A percentile compares a stretch with the other conserved stretches of the same genome.
phyloP scores from a whole-genome alignment of 2,888 invertebrate genomes.

The Luperina testacea region DNA sequence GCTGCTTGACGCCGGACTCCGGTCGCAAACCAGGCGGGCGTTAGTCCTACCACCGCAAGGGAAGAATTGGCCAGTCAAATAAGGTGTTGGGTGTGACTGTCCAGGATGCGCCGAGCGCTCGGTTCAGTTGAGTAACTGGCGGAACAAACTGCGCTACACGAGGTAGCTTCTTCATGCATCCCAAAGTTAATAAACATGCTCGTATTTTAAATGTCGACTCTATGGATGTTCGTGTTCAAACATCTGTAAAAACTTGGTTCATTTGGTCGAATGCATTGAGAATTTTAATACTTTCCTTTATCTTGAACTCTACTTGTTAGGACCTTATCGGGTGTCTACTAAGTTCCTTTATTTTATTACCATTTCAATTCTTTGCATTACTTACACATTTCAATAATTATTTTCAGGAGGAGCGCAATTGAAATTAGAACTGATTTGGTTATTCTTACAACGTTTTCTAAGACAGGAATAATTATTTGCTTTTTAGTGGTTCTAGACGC shows the following conservation, averaged over 20 bases:
- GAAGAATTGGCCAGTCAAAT: too few relatives aligned
- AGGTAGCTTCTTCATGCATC: too few relatives aligned
- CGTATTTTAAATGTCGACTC: slow-evolving; percentile 66
- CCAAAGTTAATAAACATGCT: neutral
- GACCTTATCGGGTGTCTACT: slow-evolving; percentile 73
- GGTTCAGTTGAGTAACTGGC: too few relatives aligned
- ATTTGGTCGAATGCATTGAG: slow-evolving; percentile 88
- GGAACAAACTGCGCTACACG: too few relatives aligned
- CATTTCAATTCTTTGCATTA: slow-evolving; percentile 58
- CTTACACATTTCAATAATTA: slow-evolving; percentile 49
- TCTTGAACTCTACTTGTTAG: slow-evolving; percentile 86
- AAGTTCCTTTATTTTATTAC: slow-evolving; percentile 66
- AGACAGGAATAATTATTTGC: neutral
- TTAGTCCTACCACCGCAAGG: too few relatives aligned
- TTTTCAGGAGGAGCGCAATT: slow-evolving; percentile 10
- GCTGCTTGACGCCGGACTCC: too few relatives aligned
- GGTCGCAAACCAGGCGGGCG: too few relatives aligned
- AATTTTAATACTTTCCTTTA: slow-evolving; percentile 88
- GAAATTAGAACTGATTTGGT: slow-evolving; percentile 3
- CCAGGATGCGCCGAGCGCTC: too few relatives aligned
- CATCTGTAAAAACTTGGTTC: slow-evolving; percentile 88
- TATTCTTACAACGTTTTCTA: neutral
- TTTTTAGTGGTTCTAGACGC: neutral
- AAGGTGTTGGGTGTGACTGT: too few relatives aligned
- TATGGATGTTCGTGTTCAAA: slow-evolving; percentile 69